These are phyloP conservation scores for Dromas ardeola DNA, from an alignment of 2,113 vertebrate genomes.

Conservation along the genomic window DNA sequence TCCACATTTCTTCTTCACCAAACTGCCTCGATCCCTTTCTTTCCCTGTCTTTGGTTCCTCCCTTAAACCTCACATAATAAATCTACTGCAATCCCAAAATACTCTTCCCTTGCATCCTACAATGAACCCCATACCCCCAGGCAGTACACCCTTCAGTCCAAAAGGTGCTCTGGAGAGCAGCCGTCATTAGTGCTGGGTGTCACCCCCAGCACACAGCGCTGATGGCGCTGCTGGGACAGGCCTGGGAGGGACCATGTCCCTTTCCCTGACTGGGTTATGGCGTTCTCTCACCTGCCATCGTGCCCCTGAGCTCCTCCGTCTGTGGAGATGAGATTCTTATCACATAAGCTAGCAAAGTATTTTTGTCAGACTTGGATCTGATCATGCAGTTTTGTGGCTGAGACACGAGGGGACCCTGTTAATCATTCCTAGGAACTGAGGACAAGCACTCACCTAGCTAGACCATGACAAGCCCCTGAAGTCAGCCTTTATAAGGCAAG, in stretches of 20 bases:
- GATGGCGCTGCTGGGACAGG: background rate
- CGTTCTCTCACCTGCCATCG: background rate
- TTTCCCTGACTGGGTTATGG: background rate
- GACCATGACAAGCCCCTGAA: background rate
- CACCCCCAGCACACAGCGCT: accelerated
- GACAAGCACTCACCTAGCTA: background rate
- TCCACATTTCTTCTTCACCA: background rate
- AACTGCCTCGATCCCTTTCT: background rate
- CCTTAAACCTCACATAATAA: background rate
- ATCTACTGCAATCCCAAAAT: background rate
- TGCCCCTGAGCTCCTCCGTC: accelerated
- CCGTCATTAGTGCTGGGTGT: background rate
- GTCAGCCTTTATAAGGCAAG: background rate
- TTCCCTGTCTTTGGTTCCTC: background rate
- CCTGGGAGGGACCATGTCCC: background rate
- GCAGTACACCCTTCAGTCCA: background rate
- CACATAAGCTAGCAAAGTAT: background rate
- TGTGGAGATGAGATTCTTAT: background rate
- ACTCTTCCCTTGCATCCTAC: background rate
- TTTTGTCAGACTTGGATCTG: background rate
- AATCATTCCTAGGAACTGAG: background rate
- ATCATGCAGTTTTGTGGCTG: background rate
- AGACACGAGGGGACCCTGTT: background rate
- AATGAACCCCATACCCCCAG: background rate
- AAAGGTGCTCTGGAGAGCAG: background rate